Conservation (phyloP, 2,888 invertebrate species). For the Meandrusa payeni region DNA sequence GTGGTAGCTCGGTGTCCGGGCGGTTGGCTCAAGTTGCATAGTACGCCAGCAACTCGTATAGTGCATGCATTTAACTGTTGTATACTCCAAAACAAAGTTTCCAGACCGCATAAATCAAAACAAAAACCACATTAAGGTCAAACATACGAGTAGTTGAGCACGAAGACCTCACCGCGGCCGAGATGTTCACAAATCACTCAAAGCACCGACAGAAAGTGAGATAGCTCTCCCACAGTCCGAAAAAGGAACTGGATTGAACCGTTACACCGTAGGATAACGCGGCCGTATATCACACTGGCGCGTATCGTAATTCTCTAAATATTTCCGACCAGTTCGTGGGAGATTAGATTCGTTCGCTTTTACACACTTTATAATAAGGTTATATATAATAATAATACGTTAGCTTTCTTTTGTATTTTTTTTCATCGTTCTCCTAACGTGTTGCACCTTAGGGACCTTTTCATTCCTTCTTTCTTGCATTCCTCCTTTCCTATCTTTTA, state of each 20-base stretch:
- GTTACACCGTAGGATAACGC: constrained; percentile 29
- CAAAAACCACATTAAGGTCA: constrained; percentile 7
- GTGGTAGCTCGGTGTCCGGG: no score
- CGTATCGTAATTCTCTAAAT: constrained; percentile 19
- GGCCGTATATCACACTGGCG: constrained; percentile 28
- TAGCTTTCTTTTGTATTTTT: no score
- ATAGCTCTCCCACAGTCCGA: constrained; percentile 33
- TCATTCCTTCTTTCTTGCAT: no score
- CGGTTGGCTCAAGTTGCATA: no score
- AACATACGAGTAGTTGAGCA: background rate
- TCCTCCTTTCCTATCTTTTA: no score
- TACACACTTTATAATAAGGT: no score
- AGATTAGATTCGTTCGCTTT: background rate
- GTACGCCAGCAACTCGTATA: no score
- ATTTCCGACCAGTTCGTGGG: constrained; percentile 10
- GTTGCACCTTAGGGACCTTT: no score
- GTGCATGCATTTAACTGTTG: no score
- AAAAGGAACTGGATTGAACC: constrained; percentile 34
- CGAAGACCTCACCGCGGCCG: background rate
- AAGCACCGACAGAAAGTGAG: constrained; percentile 24
- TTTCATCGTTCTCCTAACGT: no score
- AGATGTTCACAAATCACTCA: constrained; percentile 25
- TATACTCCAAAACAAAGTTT: no score
- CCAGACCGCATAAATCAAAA: background rate
- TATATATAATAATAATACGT: no score